Base-by-base conservation (phyloP, 2,888 invertebrate species). In the Agriopis leucophaearia region DNA sequence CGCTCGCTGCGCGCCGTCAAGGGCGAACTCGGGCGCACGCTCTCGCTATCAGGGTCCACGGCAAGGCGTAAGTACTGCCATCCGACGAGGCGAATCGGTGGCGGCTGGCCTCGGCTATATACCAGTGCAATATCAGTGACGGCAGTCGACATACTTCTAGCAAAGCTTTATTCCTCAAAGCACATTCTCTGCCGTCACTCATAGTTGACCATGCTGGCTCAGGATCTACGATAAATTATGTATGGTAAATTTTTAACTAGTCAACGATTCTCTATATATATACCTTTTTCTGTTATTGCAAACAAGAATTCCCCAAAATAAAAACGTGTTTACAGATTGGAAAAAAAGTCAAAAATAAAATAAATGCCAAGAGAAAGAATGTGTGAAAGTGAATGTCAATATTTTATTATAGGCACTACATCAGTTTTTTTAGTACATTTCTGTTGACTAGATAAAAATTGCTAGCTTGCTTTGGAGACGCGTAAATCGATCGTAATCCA, bases 1-100 rank as follows among this genome's bases (percentile, higher is more conserved):
- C 96, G 97, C 78, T 96, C 96, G 38, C 90, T 97, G 77, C 97
- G 97, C 83, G 96, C 96, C 66, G 97, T 97, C 73, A 96, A 97
- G 84, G 97, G 97, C 59, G 97, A 97, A 85, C 94, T 97, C 52
- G 97, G 97, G 63, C 95, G 97, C 67, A 97, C 97, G 63, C 96
- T 97, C 95, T 97, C 97, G 82, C 94, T 97, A 76, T 95, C 96
- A 74, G 96, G 95, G 60, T 95, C 95, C 74, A 94, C 95, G 79
- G 96, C 96, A 79, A 95, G 97, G 94, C 96, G 96, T 96, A 94
- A 96, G 96, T 96, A 71, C 56, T n/a, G 56, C 42, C n/a, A 9
- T 40, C 54, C n/a, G 9, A 45, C 35, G 48, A 35, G 13, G 55
- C n/a, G 35, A 42, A 54, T 40, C 52, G 42, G 10, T 16, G 44